Percentiles rank a stretch among this genome's conserved stretches.
Conservation (phyloP, 2,888 invertebrate species). For the Noctua janthe region DNA sequence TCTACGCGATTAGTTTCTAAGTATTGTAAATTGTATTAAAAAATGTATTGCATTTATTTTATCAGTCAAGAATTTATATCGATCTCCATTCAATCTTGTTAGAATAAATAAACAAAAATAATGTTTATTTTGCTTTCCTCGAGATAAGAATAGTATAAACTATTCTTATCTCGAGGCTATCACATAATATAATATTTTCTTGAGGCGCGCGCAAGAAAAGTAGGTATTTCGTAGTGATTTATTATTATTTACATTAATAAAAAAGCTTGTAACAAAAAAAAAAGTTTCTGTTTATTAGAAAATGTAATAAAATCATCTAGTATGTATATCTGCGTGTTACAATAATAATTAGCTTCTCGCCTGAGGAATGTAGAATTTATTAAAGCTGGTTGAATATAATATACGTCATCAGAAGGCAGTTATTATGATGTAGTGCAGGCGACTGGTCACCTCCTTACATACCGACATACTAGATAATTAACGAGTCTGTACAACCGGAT, state of each 20-base stretch:
- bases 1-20: background rate
- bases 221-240: background rate
- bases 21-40: background rate
- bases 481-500: conserved; percentile 60
- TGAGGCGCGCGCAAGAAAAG: background rate
- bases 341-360: conserved; percentile 12
- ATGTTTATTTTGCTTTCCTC: background rate
- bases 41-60: background rate
- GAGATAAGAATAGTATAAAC: background rate
- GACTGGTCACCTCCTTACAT: conserved; percentile 49
- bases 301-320: background rate
- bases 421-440: conserved; percentile 43
- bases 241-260: background rate
- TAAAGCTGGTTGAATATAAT: conserved; percentile 18
- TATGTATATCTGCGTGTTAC: conserved; percentile 4
- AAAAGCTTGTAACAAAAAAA: background rate
- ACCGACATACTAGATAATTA: conserved; percentile 60
- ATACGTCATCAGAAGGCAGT: conserved; percentile 34
- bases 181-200: background rate
- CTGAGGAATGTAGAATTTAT: conserved; percentile 42
- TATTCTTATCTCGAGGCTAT: conserved; percentile 16
- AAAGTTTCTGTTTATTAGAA: background rate
- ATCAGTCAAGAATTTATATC: background rate
- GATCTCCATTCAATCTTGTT: conserved; percentile 16
- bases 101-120: conserved; percentile 25